A percentile compares a stretch with the other conserved stretches of the same genome.
phyloP scores from a whole-genome alignment of 2,888 invertebrate genomes.

The Chymomyza fuscimana region DNA sequence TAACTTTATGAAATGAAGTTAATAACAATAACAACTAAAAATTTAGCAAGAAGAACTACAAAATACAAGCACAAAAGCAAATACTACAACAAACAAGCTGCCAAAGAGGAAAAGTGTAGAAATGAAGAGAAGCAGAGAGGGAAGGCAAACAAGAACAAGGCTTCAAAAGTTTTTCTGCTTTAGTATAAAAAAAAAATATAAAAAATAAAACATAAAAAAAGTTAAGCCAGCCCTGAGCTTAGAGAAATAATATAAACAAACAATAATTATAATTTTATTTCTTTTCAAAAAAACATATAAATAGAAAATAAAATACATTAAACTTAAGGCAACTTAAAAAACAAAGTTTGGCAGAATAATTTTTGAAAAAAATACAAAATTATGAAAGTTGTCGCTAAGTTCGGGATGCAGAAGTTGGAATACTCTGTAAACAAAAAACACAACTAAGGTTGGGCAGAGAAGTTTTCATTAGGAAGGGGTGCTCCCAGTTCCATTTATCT shows the following conservation, averaged over 20 bases:
- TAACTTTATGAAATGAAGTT: constrained; percentile 46
- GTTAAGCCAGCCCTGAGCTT: constrained; percentile 3
- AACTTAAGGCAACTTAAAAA: constrained; percentile 44
- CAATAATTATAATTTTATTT: constrained; percentile 59
- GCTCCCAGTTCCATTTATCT: too few species aligned
- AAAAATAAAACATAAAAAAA: too few species aligned
- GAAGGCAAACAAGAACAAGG: constrained; percentile 25
- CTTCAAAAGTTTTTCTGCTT: constrained; percentile 37
- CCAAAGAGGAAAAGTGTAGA: constrained; percentile 14
- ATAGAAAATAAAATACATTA: constrained; percentile 22
- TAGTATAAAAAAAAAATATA: too few species aligned
- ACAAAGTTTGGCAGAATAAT: constrained; percentile 22
- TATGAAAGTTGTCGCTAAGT: too few species aligned
- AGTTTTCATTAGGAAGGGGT: too few species aligned
- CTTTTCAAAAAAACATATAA: constrained; percentile 20
- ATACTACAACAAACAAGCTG: constrained; percentile 37
- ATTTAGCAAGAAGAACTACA: too few species aligned
- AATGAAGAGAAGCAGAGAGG: neutral
- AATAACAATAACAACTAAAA: constrained; percentile 51
- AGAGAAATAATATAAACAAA: constrained; percentile 37
- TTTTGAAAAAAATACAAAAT: too few species aligned
- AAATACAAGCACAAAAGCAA: constrained; percentile 32
- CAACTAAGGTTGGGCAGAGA: too few species aligned
- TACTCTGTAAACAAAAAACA: too few species aligned
- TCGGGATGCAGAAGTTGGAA: too few species aligned